phyloP scores from a whole-genome alignment of 2,888 invertebrate species.

The Zele albiditarsus region DNA sequence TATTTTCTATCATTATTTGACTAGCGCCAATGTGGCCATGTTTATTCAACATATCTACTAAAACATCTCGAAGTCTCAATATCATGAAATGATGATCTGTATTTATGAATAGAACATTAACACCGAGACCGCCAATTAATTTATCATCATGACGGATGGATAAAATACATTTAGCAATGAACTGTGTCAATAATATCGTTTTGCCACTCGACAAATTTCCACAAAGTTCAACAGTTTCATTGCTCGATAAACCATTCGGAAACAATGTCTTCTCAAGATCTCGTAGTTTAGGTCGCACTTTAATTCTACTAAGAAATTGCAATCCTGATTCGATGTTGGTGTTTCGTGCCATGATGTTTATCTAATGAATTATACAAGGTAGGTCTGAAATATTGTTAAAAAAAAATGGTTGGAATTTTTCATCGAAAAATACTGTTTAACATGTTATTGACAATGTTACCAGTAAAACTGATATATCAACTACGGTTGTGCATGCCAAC shows the following conservation, averaged over 20 bases:
- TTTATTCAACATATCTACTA: constrained; percentile 64
- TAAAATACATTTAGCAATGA: constrained; percentile 73
- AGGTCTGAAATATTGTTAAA: background rate
- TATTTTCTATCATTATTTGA: constrained; percentile 49
- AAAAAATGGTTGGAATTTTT: background rate
- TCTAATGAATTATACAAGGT: background rate
- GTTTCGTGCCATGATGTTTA: background rate
- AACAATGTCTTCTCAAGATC: constrained; percentile 75
- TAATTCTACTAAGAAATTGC: constrained; percentile 76
- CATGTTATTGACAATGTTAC: background rate
- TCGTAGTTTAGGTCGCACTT: constrained; percentile 70
- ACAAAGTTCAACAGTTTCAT: constrained; percentile 74
- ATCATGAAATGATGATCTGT: constrained; percentile 74
- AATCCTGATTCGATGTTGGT: constrained; percentile 75
- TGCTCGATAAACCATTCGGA: constrained; percentile 66
- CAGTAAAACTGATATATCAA: no score
- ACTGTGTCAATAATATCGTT: constrained; percentile 72
- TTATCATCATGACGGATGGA: constrained; percentile 63
- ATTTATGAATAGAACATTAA: constrained; percentile 73
- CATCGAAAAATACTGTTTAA: background rate
- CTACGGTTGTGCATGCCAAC: no score
- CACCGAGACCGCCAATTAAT: constrained; percentile 71
- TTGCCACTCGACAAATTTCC: constrained; percentile 74
- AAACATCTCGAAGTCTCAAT: constrained; percentile 66
- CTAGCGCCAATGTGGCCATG: constrained; percentile 43